Base-by-base conservation (phyloP, 37 sponge, comb jelly and placozoan species). In the Ianthella basta region DNA sequence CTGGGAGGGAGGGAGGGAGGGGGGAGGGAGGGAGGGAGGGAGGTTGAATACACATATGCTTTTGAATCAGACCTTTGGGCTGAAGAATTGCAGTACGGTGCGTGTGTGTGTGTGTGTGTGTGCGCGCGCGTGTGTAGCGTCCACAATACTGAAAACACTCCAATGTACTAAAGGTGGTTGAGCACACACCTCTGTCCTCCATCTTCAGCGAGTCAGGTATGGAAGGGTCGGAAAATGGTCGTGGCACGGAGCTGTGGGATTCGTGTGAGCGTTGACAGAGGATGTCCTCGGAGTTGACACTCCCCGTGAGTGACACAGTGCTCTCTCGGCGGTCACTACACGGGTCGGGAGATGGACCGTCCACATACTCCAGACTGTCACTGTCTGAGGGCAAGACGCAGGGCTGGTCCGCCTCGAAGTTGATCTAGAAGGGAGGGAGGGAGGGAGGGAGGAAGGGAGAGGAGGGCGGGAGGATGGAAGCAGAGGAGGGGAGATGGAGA, bases 31-130 rank as follows among this genome's bases (percentile, higher is more conserved):
- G n/a, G n/a, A n/a, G n/a, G n/a, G n/a, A n/a, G n/a, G n/a, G n/a
- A n/a, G n/a, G n/a, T n/a, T n/a, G n/a, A n/a, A n/a, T n/a, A n/a
- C n/a, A n/a, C n/a, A n/a, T n/a, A n/a, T n/a, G n/a, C n/a, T n/a
- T n/a, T 83, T 80, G 56, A 88, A 88, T 0, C 84, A 59, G 84
- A 88, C 83, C 20, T 79, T 30, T 24, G 35, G 33, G 32, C 82
- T 82, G 70, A 27, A n/a, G 75, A 29, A 39, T 54, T 77, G 4
- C 16, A 25, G 77, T 20, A 23, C 19, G 41, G 34, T 68, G 69
- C 3, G 34, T 68, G 69, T 68, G 69, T 63, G 69, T 75, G 77
- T 75, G n/a, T 15, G 77, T 36, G 77, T 75, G 77, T 23, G 44
- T 37, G 77, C 36, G 55, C 19, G 10, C 0, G 79, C 6, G 55